A percentile compares a stretch with the other conserved stretches of the same genome.
These are phyloP conservation scores for Aporrectodea caliginosa DNA, from an alignment of 1,140 invertebrate species.

Conservation along the genomic window DNA sequence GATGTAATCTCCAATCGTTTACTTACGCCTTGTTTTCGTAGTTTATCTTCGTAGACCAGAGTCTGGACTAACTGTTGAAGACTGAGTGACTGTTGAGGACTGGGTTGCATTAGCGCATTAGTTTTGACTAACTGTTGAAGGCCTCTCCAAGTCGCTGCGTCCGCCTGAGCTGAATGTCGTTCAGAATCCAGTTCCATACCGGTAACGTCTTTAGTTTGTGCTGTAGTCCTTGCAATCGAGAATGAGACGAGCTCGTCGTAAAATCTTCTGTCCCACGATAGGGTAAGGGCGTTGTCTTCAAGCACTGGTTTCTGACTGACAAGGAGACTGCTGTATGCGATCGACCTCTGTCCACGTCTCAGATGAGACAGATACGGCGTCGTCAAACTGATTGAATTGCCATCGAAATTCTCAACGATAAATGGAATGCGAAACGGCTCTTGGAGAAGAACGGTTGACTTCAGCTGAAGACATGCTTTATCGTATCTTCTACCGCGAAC, in stretches of 20 bases:
- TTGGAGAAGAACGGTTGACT: conserved; percentile 3
- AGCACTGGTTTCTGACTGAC: background rate
- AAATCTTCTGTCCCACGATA: conserved; percentile 16
- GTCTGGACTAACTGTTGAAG: conserved; percentile 36
- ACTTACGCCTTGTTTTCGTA: background rate
- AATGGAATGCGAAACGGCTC: conserved; percentile 16
- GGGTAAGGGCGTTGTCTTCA: background rate
- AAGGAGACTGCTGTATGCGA: background rate
- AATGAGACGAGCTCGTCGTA: background rate
- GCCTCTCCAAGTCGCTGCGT: background rate
- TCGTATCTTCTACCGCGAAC: conserved; percentile 34
- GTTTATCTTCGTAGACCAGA: too few relatives aligned
- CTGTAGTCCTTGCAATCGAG: background rate
- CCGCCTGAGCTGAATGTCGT: background rate
- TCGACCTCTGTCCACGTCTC: background rate
- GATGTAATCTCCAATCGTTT: background rate
- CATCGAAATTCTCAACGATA: conserved; percentile 20
- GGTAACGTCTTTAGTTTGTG: too few relatives aligned
- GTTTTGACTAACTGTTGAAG: too few relatives aligned
- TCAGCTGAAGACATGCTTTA: background rate
- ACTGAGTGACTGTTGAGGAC: conserved; percentile 24
- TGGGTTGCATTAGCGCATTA: too few relatives aligned
- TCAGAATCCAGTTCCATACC: background rate
- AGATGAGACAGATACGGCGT: conserved; percentile 11
- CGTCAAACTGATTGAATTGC: background rate